Conservation (phyloP, 2,797 vertebrate species). For the Lagorchestes hirsutus region DNA sequence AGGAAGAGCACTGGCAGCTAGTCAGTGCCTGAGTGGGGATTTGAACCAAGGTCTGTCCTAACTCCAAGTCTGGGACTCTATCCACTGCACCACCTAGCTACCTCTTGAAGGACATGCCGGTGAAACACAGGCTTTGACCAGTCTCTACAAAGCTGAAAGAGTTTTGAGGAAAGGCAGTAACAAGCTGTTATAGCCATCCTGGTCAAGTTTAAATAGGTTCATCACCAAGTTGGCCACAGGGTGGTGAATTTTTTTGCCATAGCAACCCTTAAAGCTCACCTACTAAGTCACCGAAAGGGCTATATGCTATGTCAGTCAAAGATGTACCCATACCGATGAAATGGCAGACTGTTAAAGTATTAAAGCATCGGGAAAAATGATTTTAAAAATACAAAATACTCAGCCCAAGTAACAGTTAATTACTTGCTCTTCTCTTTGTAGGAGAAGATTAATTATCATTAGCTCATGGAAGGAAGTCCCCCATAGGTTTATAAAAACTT, state of each 20-base stretch:
- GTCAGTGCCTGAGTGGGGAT: too few relatives aligned
- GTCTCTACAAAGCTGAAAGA: too few relatives aligned
- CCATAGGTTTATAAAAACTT: not conserved
- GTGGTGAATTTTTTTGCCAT: not conserved
- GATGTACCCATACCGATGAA: not conserved
- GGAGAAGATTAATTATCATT: not conserved
- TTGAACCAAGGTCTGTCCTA: too few relatives aligned
- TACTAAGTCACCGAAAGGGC: not conserved
- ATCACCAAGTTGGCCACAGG: not conserved
- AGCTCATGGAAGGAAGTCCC: too few relatives aligned
- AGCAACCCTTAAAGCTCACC: not conserved
- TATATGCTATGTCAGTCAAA: not conserved
- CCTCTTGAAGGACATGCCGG: too few relatives aligned
- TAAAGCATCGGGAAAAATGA: not conserved
- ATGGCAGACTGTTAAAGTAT: not conserved
- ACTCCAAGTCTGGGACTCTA: too few relatives aligned
- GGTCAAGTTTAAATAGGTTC: not conserved
- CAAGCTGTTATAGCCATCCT: not conserved
- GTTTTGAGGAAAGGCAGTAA: too few relatives aligned
- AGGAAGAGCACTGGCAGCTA: too few relatives aligned
- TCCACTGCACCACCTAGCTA: too few relatives aligned
- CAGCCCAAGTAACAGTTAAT: not conserved
- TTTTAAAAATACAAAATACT: not conserved
- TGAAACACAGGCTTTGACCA: too few relatives aligned
- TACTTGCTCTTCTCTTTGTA: not conserved